Base-by-base conservation (phyloP, 1,140 invertebrate species). In the Lasaia peninsularis region DNA sequence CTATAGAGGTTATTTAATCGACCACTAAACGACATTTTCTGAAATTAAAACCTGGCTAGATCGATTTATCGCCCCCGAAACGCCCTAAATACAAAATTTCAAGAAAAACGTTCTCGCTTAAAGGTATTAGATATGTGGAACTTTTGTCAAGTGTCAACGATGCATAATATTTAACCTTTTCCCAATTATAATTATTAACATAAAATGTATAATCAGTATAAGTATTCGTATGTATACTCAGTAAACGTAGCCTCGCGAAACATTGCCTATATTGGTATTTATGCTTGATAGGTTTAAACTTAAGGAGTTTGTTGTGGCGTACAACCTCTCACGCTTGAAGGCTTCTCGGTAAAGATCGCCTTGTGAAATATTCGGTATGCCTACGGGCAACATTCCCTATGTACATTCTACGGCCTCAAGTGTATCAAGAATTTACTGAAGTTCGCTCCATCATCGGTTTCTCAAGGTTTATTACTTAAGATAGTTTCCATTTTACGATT, bases 321-420 rank as follows among this genome's bases (percentile, higher is more conserved):
- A 59, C 67, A 52, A 65, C 55, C 40, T 67, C 57, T 63, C 56
- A 60, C 65, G 60, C 65, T 63, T 65, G 54, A 34, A 52, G 58
- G 56, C 53, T 56, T 65, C 60, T 58, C 28, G 33, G 66, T 64
- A 67, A 69, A 68, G 52, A 62, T 52, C 52, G 48, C 21, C 53
- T 49, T 54, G 53, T 32, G 54, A 60, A 62, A 63, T 58, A 58
- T 58, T 63, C n/a, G 21, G 20, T 55, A 28, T 31, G 35, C 53
- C 20, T 40, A 28, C 40, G 40, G 10, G 37, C 31, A 37, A 55
- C 11, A 24, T 35, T 37, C 37, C 21, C 37, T 44, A 37, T 16
- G 16, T 24, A 44, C n/a, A 24, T 21, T 54, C 33, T 35, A 35
- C 3, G n/a, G n/a, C 24, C 5, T 2, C 21, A 2, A 24, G 24